Base-by-base conservation (phyloP, 2,888 invertebrate genomes). In the Amaurobius ferox region DNA sequence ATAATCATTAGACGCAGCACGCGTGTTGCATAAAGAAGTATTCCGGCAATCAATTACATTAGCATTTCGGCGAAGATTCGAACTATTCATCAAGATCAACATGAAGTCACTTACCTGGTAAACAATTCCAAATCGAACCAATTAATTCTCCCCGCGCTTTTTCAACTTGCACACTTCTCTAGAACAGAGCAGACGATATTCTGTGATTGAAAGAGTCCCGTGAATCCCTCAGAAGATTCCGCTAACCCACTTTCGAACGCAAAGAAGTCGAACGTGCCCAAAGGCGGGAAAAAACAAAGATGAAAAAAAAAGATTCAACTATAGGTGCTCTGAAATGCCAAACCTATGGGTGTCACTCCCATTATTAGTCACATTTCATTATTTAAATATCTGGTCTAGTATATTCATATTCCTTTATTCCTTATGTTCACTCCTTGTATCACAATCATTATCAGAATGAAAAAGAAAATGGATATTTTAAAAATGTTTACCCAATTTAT, bases 231-330 rank as follows among this genome's bases (percentile, higher is more conserved):
- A 39, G 40, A 67, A 26, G 72, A 77, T 77, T 55, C 77, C 72
- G 83, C 71, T 80, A 85, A 85, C 83, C 83, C 66, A 85, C 40
- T 62, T 73, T 72, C 76, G 64, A 30, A 66, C 66, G 16, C 68
- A 40, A 28, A 68, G 68, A 35, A 28, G 40, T 68, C 68, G 40
- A 35, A 68, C 28, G 40, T 55, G 55, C 55, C 55, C 55, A 55
- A 55, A 55, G 55, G 55, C 55, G 55, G 55, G 55, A 55, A 55
- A 55, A 55, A 55, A 5, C 2, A 44, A 44, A 1, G 16, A 44
- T 9, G 9, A 55, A 11, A 44, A 44, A 44, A 44, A 44, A 11
- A 13, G 44, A n/a, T 44, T 44, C 44, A 13, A 23, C 23, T n/a
- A 55, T 5, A 55, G 55, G 23, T 55, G 55, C 7, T 55, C 23